Conservation (phyloP, 1,140 invertebrate genomes). For the Brachionus sp. region DNA sequence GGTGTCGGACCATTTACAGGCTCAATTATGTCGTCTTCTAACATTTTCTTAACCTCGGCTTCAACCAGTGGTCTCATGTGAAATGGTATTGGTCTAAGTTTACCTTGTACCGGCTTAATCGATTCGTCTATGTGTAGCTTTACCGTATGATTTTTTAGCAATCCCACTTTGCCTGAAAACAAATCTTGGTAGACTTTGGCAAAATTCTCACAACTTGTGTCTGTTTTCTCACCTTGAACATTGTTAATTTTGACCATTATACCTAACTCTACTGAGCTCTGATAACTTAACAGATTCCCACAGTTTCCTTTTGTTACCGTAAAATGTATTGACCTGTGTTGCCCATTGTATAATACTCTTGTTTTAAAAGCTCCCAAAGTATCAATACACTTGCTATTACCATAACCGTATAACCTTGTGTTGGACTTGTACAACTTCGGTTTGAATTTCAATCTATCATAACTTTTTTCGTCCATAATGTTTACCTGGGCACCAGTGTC, state of each 20-base stretch:
- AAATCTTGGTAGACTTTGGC: too few relatives aligned
- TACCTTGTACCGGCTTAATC: neutral
- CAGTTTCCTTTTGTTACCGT: neutral
- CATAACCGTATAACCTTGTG: neutral
- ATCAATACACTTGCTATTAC: neutral
- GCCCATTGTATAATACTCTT: neutral
- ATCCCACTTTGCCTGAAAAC: neutral
- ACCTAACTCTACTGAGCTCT: neutral
- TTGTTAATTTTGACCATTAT: neutral
- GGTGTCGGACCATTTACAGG: constrained; percentile 49
- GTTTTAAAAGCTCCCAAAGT: neutral
- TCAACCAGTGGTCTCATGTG: neutral
- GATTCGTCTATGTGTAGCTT: neutral
- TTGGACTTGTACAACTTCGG: constrained; percentile 1
- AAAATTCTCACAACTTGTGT: too few relatives aligned
- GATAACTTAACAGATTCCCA: neutral
- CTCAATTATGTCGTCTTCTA: constrained; percentile 49
- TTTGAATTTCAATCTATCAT: neutral
- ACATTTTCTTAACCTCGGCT: neutral
- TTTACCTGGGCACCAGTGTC: neutral
- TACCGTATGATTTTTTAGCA: neutral
- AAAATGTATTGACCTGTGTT: neutral
- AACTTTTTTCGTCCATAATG: neutral
- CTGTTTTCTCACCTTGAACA: neutral
- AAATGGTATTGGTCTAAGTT: neutral